Conservation (phyloP, 1,140 invertebrate genomes). For the Tetragnatha versicolor region DNA sequence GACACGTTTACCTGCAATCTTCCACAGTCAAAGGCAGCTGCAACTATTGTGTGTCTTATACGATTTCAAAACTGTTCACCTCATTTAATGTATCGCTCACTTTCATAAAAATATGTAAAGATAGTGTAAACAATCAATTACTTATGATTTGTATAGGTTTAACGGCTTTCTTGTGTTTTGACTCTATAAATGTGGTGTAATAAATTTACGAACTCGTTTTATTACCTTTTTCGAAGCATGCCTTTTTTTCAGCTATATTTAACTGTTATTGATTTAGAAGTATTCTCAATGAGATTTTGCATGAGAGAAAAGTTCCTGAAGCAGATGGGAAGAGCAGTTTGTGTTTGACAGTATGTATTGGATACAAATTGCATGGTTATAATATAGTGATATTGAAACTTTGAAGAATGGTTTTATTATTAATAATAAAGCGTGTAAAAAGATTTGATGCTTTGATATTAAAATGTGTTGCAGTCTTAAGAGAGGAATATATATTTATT, state of each 20-base stretch:
- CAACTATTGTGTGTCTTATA: conserved; percentile 43
- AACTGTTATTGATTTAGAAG: conserved; percentile 53
- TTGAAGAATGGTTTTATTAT: conserved; percentile 43
- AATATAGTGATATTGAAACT: conserved; percentile 48
- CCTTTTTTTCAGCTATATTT: conserved; percentile 48
- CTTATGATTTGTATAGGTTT: conserved; percentile 33
- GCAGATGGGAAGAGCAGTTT: conserved; percentile 37
- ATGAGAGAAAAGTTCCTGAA: conserved; percentile 51
- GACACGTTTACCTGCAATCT: conserved; percentile 51
- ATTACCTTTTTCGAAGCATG: conserved; percentile 22
- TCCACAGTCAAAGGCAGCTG: conserved; percentile 50
- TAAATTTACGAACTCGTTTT: conserved; percentile 35
- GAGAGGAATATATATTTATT: too few species aligned
- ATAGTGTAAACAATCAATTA: conserved; percentile 46
- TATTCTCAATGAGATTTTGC: conserved; percentile 55
- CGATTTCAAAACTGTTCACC: conserved; percentile 41
- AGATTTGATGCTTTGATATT: background rate
- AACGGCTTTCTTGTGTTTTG: conserved; percentile 41
- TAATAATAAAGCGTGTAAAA: conserved; percentile 52
- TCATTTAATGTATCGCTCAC: conserved; percentile 44
- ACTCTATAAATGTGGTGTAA: conserved; percentile 52
- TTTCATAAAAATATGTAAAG: conserved; percentile 37
- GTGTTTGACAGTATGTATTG: conserved; percentile 52
- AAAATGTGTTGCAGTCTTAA: too few species aligned
- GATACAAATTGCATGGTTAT: conserved; percentile 50